Conservation (phyloP, 2,888 invertebrate species). For the Agrotis puta region DNA sequence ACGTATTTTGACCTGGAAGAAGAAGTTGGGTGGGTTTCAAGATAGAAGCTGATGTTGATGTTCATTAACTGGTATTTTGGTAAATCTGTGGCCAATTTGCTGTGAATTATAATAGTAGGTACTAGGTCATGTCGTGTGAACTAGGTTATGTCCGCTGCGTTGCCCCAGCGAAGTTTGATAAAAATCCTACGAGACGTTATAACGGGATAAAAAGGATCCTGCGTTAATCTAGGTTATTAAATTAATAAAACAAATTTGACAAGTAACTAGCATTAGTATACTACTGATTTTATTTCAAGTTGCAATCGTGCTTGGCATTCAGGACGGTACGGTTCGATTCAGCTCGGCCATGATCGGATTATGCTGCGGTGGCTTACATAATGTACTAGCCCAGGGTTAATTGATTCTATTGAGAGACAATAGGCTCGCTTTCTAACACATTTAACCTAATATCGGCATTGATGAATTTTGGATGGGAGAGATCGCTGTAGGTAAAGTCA, state of each 20-base stretch:
- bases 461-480: conserved; percentile 10
- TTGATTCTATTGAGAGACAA: conserved; percentile 55
- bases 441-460: conserved; percentile 23
- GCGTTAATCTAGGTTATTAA: no score
- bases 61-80: not conserved
- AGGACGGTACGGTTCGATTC: conserved; percentile 3
- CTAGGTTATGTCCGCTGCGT: no score
- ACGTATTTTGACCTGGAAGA: conserved; percentile 45
- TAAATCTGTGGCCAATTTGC: not conserved
- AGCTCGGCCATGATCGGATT: conserved; percentile 45
- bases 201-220: no score
- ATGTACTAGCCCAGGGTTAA: conserved; percentile 55
- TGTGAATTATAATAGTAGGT: not conserved
- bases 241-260: no score
- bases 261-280: not conserved
- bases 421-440: conserved; percentile 32
- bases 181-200: no score
- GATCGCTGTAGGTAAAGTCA: not conserved
- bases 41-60: not conserved
- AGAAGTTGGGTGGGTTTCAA: conserved; percentile 11
- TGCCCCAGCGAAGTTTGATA: no score
- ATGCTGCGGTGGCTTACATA: conserved; percentile 54
- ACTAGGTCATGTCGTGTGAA: no score
- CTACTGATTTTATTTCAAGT: not conserved
- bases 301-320: conserved; percentile 27